Percentiles rank a stretch among this genome's conserved stretches.
phyloP scores from a whole-genome alignment of 2,113 vertebrate species.

The Trachemys scripta region DNA sequence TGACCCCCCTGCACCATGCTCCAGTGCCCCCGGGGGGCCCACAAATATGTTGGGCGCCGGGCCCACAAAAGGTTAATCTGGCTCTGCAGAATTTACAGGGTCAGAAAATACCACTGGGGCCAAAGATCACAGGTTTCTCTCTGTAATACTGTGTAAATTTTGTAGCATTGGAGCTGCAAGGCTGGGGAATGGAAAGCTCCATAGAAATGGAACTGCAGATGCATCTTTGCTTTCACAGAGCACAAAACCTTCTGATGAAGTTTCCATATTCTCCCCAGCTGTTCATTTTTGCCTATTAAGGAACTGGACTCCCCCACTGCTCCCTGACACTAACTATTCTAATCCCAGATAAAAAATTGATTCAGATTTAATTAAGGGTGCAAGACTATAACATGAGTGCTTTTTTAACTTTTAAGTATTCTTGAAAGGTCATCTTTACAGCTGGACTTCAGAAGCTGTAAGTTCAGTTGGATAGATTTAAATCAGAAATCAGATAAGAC shows the following conservation, averaged over 20 bases:
- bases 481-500: background rate
- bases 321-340: background rate
- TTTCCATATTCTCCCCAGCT: background rate
- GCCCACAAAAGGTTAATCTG: too few relatives aligned
- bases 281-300: background rate
- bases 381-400: background rate
- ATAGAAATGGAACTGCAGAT: background rate
- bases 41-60: too few relatives aligned
- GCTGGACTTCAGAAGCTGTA: background rate
- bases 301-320: background rate
- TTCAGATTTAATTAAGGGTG: background rate
- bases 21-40: too few relatives aligned
- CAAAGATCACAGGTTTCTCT: background rate
- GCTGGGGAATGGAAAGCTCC: background rate
- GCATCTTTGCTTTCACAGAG: background rate
- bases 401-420: background rate
- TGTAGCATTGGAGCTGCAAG: background rate
- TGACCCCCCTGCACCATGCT: too few relatives aligned
- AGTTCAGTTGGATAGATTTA: background rate
- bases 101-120: background rate
- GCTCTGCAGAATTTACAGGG: background rate
- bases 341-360: background rate
- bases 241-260: background rate
- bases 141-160: background rate
- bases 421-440: background rate